phyloP scores from a whole-genome alignment of 2,888 invertebrate species.

The Microlaimidae sp. region DNA sequence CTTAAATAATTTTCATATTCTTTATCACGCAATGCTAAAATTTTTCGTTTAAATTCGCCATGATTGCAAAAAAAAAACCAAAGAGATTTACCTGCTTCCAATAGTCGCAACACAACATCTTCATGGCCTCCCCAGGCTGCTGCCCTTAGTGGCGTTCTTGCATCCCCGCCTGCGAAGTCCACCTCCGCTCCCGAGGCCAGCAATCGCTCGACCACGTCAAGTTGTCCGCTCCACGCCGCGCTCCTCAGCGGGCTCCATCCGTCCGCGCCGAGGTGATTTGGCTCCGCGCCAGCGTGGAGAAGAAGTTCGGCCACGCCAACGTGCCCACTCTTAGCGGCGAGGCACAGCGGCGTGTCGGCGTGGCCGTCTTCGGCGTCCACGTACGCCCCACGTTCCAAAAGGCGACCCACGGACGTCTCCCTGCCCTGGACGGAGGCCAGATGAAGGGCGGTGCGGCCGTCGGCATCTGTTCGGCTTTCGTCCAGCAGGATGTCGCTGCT shows the following conservation, averaged over 20 bases:
- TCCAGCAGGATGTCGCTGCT: background rate
- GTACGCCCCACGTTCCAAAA: conserved; percentile 45
- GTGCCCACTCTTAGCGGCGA: conserved; percentile 54
- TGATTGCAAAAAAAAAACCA: too few species aligned
- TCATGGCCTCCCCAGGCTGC: conserved; percentile 48
- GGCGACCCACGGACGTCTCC: conserved; percentile 49
- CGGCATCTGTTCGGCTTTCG: background rate
- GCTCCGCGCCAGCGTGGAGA: conserved; percentile 49
- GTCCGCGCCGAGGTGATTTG: conserved; percentile 60
- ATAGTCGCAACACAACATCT: conserved; percentile 37
- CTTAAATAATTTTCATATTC: too few species aligned
- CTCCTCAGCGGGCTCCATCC: conserved; percentile 79
- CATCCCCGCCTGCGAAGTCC: conserved; percentile 68
- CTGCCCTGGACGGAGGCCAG: conserved; percentile 59
- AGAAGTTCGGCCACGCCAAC: conserved; percentile 49
- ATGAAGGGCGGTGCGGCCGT: conserved; percentile 48
- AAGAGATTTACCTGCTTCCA: too few species aligned
- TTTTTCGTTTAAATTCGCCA: background rate
- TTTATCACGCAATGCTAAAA: too few species aligned
- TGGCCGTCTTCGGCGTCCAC: conserved; percentile 52
- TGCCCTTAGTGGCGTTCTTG: conserved; percentile 75
- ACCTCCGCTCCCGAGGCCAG: conserved; percentile 51
- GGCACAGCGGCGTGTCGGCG: conserved; percentile 54
- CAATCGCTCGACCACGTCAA: conserved; percentile 39
- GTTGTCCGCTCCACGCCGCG: conserved; percentile 88